Conservation (phyloP, 2,888 invertebrate species). For the Drosophila cognata region DNA sequence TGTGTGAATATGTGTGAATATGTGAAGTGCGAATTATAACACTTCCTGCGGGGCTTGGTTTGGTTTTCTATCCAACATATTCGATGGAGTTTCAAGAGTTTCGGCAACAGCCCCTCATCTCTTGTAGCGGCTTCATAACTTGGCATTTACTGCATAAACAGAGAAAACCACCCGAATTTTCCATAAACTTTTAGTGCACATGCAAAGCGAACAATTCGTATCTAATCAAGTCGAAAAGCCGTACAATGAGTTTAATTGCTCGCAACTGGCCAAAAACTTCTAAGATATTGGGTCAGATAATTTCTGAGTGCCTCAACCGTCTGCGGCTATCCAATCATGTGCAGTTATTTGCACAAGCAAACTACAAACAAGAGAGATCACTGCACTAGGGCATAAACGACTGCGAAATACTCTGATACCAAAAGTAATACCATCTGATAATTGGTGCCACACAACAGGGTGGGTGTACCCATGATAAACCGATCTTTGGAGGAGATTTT, state of each 20-base stretch:
- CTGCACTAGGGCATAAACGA: background rate
- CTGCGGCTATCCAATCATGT: conserved; percentile 28
- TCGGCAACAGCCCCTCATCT: background rate
- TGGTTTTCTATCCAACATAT: conserved; percentile 37
- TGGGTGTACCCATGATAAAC: background rate
- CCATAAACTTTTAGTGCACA: conserved; percentile 32
- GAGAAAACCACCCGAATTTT: conserved; percentile 23
- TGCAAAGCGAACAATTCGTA: conserved; percentile 46
- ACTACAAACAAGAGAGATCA: conserved; percentile 2
- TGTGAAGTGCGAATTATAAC: conserved; percentile 71
- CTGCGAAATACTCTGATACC: background rate
- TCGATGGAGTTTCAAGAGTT: conserved; percentile 9
- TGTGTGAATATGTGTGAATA: conserved; percentile 18
- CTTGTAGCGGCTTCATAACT: conserved; percentile 7
- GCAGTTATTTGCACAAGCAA: conserved; percentile 53
- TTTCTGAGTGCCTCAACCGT: conserved; percentile 23
- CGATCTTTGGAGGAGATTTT: background rate
- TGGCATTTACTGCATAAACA: conserved; percentile 6
- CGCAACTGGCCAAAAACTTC: conserved; percentile 32
- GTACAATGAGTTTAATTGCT: conserved; percentile 65
- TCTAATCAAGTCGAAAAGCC: conserved; percentile 60
- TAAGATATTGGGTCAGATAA: conserved; percentile 27
- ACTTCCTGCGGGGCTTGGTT: conserved; percentile 54
- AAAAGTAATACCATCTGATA: background rate
- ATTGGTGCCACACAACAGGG: background rate